Evolutionary conservation across 2,888 invertebrate species (phyloP), one percentile per base, ranked within the genome.

Genomic region (Candidula unifasciata): DNA sequence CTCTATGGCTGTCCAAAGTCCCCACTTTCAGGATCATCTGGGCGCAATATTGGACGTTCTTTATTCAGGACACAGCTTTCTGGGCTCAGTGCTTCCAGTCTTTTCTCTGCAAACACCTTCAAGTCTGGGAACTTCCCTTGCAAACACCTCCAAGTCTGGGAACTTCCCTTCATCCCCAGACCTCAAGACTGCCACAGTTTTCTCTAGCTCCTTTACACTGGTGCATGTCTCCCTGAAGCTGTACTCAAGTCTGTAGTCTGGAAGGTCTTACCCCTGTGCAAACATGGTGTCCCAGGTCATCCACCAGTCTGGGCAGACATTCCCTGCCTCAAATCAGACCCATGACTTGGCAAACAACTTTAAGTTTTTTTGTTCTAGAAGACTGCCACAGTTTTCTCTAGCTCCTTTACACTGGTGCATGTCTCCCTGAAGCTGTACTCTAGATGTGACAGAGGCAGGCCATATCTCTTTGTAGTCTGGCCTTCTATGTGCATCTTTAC

Each of bases 161-260:
- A 94, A 97, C 86, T 94, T 93, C 0, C 97, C 96, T 93, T 96
- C 96, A 91, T 96, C 95, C 21, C 96, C 96, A 57, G 96, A 96
- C 88, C 95, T 95, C 79, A 30, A 87, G 37, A 57, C 52, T 80
- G 94, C 94, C 8, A 96, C 92, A 78, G 97, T 96, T 91, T 95
- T 95, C 91, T 96, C 96, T 88, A 97, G 92, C 93, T 96, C 95
- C 88, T 95, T 95, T 0, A 93, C 94, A 93, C 96, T 94, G 18
- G 89, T 93, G 89, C 96, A 96, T 13, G 94, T 94, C 76, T 95
- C 94, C 35, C 97, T 94, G 88, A 96, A 96, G 3, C 94, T 94
- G 91, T 95, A 96, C 87, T 96, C 96, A 84, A 97, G 93, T 91
- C 89, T 0, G 91, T 90, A 35, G 82, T 87, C 73, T 87, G 83